Evolutionary conservation across 2,113 vertebrate species (phyloP).

Genomic region (Nanger granti): DNA sequence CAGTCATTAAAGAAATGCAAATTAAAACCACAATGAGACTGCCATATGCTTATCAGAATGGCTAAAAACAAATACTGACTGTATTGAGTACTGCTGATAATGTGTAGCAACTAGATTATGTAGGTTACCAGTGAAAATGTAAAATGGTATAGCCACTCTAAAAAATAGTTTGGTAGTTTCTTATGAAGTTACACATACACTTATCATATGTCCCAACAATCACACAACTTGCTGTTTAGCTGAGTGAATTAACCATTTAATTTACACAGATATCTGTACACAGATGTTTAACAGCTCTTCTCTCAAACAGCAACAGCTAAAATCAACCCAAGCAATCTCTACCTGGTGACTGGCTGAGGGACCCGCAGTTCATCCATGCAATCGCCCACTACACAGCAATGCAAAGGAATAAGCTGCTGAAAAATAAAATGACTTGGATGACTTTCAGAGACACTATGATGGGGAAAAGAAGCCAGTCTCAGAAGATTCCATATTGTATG

Average conservation of each 20-base stretch:
- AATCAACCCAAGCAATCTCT: not conserved
- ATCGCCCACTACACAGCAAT: not conserved
- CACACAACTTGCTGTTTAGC: not conserved
- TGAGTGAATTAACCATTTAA: not conserved
- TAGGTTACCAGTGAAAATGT: not conserved
- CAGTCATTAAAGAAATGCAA: not conserved
- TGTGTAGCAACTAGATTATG: not conserved
- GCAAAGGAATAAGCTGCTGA: not conserved
- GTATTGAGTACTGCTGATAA: not conserved
- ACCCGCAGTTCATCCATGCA: fast-evolving
- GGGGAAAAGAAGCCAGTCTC: not conserved
- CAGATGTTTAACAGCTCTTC: not conserved
- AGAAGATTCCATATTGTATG: not conserved
- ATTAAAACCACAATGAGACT: not conserved
- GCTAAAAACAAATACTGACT: not conserved
- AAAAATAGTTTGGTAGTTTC: not conserved
- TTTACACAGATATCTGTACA: not conserved
- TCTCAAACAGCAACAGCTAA: not conserved
- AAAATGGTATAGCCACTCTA: not conserved
- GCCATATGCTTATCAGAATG: not conserved
- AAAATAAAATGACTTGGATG: too few relatives aligned
- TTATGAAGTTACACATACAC: not conserved
- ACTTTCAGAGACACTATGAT: not conserved
- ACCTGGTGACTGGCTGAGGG: too few relatives aligned
- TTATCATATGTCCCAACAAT: not conserved